Conservation (phyloP, 2,797 vertebrate genomes). For the Ctenopoma kingsleyae region DNA sequence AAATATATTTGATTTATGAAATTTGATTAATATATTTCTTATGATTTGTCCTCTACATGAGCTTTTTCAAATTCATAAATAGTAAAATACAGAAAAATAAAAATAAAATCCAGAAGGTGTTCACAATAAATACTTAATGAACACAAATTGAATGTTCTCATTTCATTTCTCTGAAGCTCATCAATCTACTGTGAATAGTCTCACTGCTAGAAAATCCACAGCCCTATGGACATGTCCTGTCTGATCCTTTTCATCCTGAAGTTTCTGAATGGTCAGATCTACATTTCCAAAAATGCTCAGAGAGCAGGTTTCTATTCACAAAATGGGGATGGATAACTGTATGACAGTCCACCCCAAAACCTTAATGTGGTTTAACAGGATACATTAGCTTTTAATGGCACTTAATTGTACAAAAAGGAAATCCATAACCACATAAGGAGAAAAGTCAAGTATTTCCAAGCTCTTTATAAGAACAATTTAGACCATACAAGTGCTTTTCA, state of each 20-base stretch:
- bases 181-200: conserved; percentile 67
- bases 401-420: conserved; percentile 87
- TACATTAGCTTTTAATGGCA: conserved; percentile 87
- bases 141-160: conserved; percentile 50
- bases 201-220: conserved; percentile 43
- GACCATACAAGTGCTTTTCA: conserved; percentile 89
- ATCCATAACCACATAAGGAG: conserved; percentile 88
- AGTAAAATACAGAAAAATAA: not conserved
- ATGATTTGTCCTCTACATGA: not conserved
- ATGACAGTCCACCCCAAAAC: conserved; percentile 71
- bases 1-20: not conserved
- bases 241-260: conserved; percentile 65
- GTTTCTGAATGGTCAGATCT: conserved; percentile 69
- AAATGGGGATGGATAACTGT: conserved; percentile 51
- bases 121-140: conserved; percentile 4
- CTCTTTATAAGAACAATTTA: conserved; percentile 90
- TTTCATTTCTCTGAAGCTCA: conserved; percentile 40
- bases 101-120: not conserved
- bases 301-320: conserved; percentile 59
- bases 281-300: conserved; percentile 64
- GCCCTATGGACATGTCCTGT: conserved; percentile 57
- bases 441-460: conserved; percentile 90
- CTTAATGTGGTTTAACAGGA: conserved; percentile 83
- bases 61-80: not conserved
- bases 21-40: not conserved